Conservation (phyloP, 2,113 vertebrate species). For the Amphilophus citrinellus region DNA sequence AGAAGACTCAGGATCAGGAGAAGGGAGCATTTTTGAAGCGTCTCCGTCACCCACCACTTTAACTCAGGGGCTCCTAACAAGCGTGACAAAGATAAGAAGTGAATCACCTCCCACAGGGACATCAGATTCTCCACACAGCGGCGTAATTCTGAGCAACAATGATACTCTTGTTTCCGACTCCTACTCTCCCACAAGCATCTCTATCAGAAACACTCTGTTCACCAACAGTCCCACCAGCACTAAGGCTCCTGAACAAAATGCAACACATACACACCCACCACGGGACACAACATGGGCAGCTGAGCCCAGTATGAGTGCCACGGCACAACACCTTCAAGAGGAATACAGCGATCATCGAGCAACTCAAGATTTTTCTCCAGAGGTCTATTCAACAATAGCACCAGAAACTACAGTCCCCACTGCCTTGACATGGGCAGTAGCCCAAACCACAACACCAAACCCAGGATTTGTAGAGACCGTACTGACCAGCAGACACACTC, state of each 20-base stretch:
- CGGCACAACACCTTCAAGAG: slow-evolving; percentile 26
- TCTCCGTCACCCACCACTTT: slow-evolving; percentile 44
- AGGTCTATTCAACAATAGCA: slow-evolving; percentile 28
- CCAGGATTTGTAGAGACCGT: slow-evolving; percentile 33
- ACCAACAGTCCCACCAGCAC: slow-evolving; percentile 52
- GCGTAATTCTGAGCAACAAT: slow-evolving; percentile 37
- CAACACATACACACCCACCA: slow-evolving; percentile 47
- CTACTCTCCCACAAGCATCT: slow-evolving; percentile 49
- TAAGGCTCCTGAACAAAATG: slow-evolving; percentile 39
- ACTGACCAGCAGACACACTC: slow-evolving; percentile 12
- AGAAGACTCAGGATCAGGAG: slow-evolving; percentile 61
- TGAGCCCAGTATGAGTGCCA: slow-evolving; percentile 28
- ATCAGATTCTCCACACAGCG: slow-evolving; percentile 64
- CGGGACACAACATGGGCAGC: slow-evolving; percentile 12
- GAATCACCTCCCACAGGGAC: slow-evolving; percentile 54
- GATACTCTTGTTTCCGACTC: slow-evolving; percentile 56
- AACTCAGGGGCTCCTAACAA: slow-evolving; percentile 37
- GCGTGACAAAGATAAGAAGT: slow-evolving; percentile 52
- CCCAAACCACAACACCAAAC: slow-evolving; percentile 51
- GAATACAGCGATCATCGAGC: slow-evolving; percentile 25
- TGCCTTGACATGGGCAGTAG: slow-evolving; percentile 33
- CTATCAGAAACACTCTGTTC: slow-evolving; percentile 45
- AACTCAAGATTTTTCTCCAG: slow-evolving; percentile 7
- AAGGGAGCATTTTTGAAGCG: slow-evolving; percentile 42
- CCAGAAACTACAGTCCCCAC: slow-evolving; percentile 64